Evolutionary conservation across 2,888 invertebrate species (phyloP), one percentile per base, ranked within the genome.

Genomic region (Nasonia oneida): DNA sequence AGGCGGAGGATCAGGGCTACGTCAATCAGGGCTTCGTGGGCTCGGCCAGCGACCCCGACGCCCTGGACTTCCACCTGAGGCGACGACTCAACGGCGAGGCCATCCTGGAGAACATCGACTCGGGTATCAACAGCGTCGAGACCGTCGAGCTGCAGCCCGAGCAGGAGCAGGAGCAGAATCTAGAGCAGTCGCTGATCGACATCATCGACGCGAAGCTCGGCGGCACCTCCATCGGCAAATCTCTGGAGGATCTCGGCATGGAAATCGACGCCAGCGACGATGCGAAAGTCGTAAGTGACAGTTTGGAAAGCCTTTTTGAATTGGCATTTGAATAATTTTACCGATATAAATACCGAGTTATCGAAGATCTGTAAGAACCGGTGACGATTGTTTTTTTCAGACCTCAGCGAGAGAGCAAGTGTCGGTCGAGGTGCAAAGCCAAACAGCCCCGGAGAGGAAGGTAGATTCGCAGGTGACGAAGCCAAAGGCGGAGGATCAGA

Each of bases 91-190:
- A 76, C 23, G 73, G 39, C 4, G 81, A 80, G 8, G 88, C 87
- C 0, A 81, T 87, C 4, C 53, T 91, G 12, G 92, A 92, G 61
- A 90, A 91, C 83, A 89, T 90, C 3, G 93, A 93, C 87, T 93
- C 93, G 14, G 93, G 93, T 3, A 93, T 93, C 85, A 93, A 93
- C 64, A 93, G 93, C 86, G 93, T 93, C 3, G 93, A 93, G 85
- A 93, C 93, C n/a, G 90, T 93, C 12, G 93, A 93, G 84, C 90
- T 93, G 81, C 92, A 92, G 82, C 89, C 42, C 8, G 70, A 70
- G 71, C 57, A 70, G 10, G 92, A 92, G 37, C 90, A 91, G 75
- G 92, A 92, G 80, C 91, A 90, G 0, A 93, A 92, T 82, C 88
- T 93, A 15, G 93, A 93, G 83, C 91, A 93, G 84, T 93, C 93